Conservation (phyloP, 1,140 invertebrate genomes). For the Drosophila varians region DNA sequence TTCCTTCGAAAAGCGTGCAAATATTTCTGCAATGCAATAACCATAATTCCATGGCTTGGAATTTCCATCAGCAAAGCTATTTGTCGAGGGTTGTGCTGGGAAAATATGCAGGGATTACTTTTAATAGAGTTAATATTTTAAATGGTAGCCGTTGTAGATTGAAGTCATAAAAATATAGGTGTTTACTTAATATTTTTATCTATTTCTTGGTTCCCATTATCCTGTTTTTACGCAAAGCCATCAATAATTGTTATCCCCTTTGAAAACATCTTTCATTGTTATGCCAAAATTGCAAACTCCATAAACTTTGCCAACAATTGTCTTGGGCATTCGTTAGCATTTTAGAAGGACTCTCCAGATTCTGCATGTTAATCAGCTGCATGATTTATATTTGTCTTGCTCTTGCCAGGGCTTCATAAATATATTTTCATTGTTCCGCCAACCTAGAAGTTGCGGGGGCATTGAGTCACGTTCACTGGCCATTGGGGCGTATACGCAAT, state of each 20-base stretch:
- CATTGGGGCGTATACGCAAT: slow-evolving; percentile 47
- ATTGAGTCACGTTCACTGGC: slow-evolving; percentile 34
- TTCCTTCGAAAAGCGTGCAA: neutral
- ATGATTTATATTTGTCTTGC: slow-evolving; percentile 37
- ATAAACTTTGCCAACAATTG: slow-evolving; percentile 31
- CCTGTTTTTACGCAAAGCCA: neutral
- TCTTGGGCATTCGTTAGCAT: slow-evolving; percentile 22
- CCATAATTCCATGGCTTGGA: slow-evolving; percentile 1
- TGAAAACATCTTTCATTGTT: slow-evolving; percentile 8
- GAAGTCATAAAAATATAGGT: too few species aligned
- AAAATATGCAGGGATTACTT: neutral
- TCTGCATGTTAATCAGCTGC: slow-evolving; percentile 42
- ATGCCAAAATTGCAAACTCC: slow-evolving; percentile 18
- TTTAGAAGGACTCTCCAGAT: slow-evolving; percentile 20
- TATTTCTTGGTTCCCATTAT: neutral
- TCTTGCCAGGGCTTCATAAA: slow-evolving; percentile 11
- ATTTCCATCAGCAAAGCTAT: neutral
- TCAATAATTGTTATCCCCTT: neutral
- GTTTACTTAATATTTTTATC: neutral
- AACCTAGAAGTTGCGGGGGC: neutral
- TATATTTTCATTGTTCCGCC: slow-evolving; percentile 31
- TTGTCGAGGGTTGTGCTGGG: neutral
- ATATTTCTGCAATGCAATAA: slow-evolving; percentile 12
- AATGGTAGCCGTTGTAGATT: too few species aligned
- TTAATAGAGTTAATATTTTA: neutral